Base-by-base conservation (phyloP, 64 coral and sea anemone species). In the Hydrozoanthus tunicans region DNA sequence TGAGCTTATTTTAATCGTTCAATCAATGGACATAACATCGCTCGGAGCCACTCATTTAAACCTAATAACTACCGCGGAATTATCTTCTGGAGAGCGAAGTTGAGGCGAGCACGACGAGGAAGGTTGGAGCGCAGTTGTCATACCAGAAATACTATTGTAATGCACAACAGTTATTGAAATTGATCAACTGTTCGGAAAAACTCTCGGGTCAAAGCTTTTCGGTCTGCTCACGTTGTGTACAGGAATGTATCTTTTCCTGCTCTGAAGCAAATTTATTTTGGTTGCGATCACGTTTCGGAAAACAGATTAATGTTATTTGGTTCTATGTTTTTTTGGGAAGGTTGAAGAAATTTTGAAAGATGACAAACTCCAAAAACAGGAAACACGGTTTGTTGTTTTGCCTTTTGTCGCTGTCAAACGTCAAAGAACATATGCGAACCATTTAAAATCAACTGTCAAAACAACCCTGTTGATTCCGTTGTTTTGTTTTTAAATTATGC, bases 81-180 rank as follows among this genome's bases (percentile, higher is more conserved):
- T 88, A 6, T 27, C 1, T 25, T 43, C n/a, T 9, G 74, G 54
- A 9, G 69, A 59, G 55, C 5, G 15, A 15, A 58, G 5, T 60
- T 0, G 24, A 73, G 32, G 69, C 55, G 70, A 4, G 69, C 1
- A 23, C 4, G 20, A 85, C 25, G 25, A 23, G 26, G n/a, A 5
- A 70, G 15, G 66, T n/a, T 56, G 10, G 6, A 88, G 66, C 69
- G 84, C 56, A 75, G 32, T 59, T 74, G 69, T 60, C 84, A 88
- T 88, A 59, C 84, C 84, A 74, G 12, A 88, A 88, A 88, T 88
- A 53, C 56, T 88, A 79, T 1, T n/a, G 77, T 58, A 57, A 65
- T n/a, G 13, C 56, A 58, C 53, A 58, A 20, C n/a, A 13, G 58
- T 58, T 88, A 56, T 55, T 73, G 56, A 86, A 58, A 86, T 73